A percentile compares a stretch with the other conserved stretches of the same genome.
These are phyloP conservation scores for Triplophysa tibetana DNA, from an alignment of 2,113 vertebrate species.

Conservation along the genomic window DNA sequence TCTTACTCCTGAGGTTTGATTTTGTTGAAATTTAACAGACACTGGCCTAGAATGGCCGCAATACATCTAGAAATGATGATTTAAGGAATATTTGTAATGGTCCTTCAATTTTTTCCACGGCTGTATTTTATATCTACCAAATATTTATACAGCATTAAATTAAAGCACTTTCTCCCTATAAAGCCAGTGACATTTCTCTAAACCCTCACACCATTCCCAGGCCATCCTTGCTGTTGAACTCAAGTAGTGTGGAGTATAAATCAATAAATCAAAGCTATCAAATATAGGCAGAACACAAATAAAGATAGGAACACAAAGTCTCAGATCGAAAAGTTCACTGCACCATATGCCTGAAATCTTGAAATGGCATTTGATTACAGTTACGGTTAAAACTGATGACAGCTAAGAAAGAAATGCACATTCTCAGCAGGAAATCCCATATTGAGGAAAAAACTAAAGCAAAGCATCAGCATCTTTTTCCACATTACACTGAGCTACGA, in stretches of 20 bases:
- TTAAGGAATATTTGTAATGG: no score
- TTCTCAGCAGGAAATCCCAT: constrained; percentile 39
- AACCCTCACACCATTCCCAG: neutral
- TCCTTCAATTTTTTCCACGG: no score
- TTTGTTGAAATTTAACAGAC: no score
- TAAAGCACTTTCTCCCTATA: no score
- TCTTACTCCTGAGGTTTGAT: no score
- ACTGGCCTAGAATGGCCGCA: neutral
- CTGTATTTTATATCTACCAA: neutral
- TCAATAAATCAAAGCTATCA: neutral
- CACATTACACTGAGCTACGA: constrained; percentile 30
- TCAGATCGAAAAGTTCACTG: neutral
- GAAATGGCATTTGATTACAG: constrained; percentile 47
- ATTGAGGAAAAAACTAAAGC: constrained; percentile 40
- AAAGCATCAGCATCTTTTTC: constrained; percentile 28
- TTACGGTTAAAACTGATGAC: constrained; percentile 44
- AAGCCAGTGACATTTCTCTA: neutral
- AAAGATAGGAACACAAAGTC: constrained; percentile 9
- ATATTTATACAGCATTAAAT: neutral
- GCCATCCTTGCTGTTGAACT: neutral
- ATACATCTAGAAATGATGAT: no score
- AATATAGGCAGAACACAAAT: neutral
- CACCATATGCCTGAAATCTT: constrained; percentile 7
- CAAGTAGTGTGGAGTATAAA: neutral
- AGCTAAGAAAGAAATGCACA: constrained; percentile 42